Evolutionary conservation across 1,140 invertebrate genomes (phyloP).

Genomic region (Orchesella cincta): DNA sequence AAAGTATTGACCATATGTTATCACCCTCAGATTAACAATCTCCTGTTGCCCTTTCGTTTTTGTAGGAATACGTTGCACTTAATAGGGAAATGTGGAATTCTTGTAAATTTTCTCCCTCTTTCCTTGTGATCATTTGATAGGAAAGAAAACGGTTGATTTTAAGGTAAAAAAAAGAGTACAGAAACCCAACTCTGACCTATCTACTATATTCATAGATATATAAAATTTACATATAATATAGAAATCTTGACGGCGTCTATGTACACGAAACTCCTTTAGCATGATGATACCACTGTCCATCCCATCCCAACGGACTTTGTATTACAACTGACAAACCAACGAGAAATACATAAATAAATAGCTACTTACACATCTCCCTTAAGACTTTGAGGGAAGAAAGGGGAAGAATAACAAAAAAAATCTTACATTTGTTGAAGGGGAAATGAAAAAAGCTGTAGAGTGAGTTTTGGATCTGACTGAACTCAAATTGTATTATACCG

Average conservation of each 20-base stretch:
- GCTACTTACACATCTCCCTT: not conserved
- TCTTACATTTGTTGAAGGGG: not conserved
- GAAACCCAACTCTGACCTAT: too few relatives aligned
- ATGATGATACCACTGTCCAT: too few relatives aligned
- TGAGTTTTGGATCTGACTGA: not conserved
- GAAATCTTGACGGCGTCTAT: too few relatives aligned
- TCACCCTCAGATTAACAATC: slow-evolving; percentile 20
- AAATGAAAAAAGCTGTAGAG: slow-evolving; percentile 10
- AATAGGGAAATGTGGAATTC: not conserved
- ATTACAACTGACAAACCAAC: slow-evolving; percentile 13
- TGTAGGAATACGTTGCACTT: too few relatives aligned
- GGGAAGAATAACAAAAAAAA: not conserved
- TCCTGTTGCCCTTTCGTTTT: slow-evolving; percentile 8
- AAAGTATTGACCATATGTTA: slow-evolving; percentile 14
- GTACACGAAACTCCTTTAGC: too few relatives aligned
- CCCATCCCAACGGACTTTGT: slow-evolving; percentile 21
- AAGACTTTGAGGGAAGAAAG: slow-evolving; percentile 7
- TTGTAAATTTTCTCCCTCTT: slow-evolving; percentile 5
- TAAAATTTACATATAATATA: too few relatives aligned
- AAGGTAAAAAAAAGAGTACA: too few relatives aligned
- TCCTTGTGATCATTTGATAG: too few relatives aligned
- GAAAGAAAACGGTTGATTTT: too few relatives aligned
- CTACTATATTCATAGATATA: too few relatives aligned
- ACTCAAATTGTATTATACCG: not conserved
- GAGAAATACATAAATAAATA: slow-evolving; percentile 26